Conservation (phyloP, 2,797 vertebrate genomes). For the Decapterus maruadsi region DNA sequence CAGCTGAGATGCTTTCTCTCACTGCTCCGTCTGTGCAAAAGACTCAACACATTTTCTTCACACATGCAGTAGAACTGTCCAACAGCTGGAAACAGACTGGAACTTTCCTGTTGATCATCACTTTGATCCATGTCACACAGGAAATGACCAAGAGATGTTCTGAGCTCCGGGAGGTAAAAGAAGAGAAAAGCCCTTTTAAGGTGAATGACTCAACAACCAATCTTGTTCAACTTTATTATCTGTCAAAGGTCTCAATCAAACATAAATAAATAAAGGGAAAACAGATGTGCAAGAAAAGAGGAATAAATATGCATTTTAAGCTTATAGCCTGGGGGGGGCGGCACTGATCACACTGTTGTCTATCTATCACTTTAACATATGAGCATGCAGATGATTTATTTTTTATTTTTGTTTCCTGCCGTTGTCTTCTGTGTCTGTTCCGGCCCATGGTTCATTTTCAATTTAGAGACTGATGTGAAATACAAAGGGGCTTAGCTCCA, state of each 20-base stretch:
- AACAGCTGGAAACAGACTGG: background rate
- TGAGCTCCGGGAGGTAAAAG: background rate
- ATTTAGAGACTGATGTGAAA: conserved; percentile 24
- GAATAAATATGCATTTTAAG: conserved; percentile 11
- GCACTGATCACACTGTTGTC: conserved; percentile 1
- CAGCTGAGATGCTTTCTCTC: too few relatives aligned
- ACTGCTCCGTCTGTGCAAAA: too few relatives aligned
- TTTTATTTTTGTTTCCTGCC: conserved; percentile 11
- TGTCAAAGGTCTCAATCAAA: background rate
- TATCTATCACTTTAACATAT: conserved; percentile 21
- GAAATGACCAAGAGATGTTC: background rate
- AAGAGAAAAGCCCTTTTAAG: background rate
- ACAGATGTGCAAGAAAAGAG: background rate
- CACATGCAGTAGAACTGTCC: background rate
- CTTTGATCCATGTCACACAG: background rate
- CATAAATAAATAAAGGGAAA: background rate
- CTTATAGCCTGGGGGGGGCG: conserved; percentile 15
- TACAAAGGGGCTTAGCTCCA: conserved; percentile 21
- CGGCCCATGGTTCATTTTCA: conserved; percentile 23
- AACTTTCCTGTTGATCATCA: background rate
- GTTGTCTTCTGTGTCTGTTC: conserved; percentile 5
- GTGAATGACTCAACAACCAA: background rate
- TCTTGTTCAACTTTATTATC: background rate
- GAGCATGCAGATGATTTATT: background rate
- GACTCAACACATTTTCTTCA: background rate